Evolutionary conservation across 2,888 invertebrate species (phyloP), one percentile per base, ranked within the genome.

Genomic region (Cephus pulcher): DNA sequence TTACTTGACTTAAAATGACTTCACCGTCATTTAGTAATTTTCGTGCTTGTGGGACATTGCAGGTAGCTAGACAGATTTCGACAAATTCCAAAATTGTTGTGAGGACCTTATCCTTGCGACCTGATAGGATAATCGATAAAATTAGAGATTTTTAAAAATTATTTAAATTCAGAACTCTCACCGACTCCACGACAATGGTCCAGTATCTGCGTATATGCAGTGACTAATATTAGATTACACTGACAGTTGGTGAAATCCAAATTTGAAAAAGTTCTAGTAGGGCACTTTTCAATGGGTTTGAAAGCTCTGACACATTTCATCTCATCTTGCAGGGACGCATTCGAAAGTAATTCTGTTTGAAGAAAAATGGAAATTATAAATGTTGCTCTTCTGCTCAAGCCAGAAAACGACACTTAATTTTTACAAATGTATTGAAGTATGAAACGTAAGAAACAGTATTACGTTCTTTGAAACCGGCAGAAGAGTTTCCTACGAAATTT

Each of bases 181-280:
- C 94, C 94, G 78, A 94, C 93, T 74, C 94, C 94, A 74, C 92
- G 92, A 86, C 94, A 95, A 86, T 95, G 95, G 0, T 93, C 93
- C 68, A 95, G 91, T 74, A 94, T 91, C 86, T 94, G 94, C 1
- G 92, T 92, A 84, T 95, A 95, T 73, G 93, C 93, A 0, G 93
- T 92, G 37, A 91, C 90, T 74, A 95, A 88, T 80, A 95, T 94
- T 15, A 93, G 83, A 56, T 93, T 88, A 86, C 95, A 95, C 84
- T 94, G 93, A 84, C 95, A 95, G 74, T 92, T 91, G 1, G 91
- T 91, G 80, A 94, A 93, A 81, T 94, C 93, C 6, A 93, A 84
- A 0, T 93, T 91, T 0, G 93, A 93, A 81, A 94, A 94, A 0
- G 92, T 92, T 34, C 91, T 86, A 0, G 91, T 91, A 3, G 89